Evolutionary conservation across 1,140 invertebrate species (phyloP).

Genomic region (Chymomyza costata): DNA sequence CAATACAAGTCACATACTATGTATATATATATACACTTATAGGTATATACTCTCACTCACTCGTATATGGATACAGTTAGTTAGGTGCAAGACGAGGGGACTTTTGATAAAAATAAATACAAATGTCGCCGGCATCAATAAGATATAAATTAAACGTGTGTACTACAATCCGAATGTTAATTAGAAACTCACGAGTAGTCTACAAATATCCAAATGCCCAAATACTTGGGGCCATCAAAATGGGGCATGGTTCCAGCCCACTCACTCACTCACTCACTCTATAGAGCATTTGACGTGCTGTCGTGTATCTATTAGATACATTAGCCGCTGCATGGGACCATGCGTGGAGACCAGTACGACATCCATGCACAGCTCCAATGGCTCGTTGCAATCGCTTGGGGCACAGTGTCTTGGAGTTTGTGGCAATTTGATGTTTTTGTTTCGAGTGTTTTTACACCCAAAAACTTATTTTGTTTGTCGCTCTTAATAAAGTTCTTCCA

Average conservation of each 20-base stretch:
- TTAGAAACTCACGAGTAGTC: conserved; percentile 57
- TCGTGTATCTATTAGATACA: conserved; percentile 72
- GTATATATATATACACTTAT: conserved; percentile 19
- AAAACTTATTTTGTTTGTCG: conserved; percentile 67
- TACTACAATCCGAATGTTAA: conserved; percentile 70
- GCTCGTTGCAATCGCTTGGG: background rate
- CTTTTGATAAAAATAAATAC: conserved; percentile 64
- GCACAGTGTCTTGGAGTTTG: conserved; percentile 5
- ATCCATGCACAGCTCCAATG: too few species aligned
- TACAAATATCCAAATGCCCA: background rate
- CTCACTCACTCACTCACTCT: background rate
- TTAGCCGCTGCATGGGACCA: conserved; percentile 55
- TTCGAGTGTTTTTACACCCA: conserved; percentile 51
- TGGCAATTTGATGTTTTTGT: conserved; percentile 52
- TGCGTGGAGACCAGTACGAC: too few species aligned
- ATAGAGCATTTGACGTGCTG: conserved; percentile 50
- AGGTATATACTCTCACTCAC: conserved; percentile 5
- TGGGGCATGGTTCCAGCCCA: background rate
- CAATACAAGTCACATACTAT: too few species aligned
- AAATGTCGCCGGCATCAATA: conserved; percentile 72
- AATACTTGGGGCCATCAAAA: background rate
- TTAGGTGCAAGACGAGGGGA: background rate
- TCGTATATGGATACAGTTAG: too few species aligned
- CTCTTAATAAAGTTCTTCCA: conserved; percentile 58
- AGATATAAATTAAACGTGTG: conserved; percentile 70